These are phyloP conservation scores for Pogonognathellus flavescens DNA, from an alignment of 1,140 invertebrate species.

Conservation along the genomic window DNA sequence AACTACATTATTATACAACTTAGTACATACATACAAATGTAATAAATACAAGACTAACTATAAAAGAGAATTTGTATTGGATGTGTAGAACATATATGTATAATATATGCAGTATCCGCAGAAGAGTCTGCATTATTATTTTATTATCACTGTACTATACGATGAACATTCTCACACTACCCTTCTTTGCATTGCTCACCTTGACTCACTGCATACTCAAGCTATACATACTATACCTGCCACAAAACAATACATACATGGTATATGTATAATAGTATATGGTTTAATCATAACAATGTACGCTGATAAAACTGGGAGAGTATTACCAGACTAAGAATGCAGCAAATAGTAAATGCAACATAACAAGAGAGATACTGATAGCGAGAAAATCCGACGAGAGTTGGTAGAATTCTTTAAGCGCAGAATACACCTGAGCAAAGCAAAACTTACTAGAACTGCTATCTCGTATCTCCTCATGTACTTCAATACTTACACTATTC, in stretches of 20 bases:
- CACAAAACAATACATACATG: no score
- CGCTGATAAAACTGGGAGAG: not conserved
- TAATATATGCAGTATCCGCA: not conserved
- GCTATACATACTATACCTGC: no score
- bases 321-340: not conserved
- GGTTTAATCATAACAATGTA: not conserved
- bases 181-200: not conserved
- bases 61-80: no score
- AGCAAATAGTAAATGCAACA: not conserved
- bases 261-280: conserved; percentile 1
- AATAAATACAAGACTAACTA: no score
- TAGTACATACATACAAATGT: no score
- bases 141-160: conserved; percentile 1
- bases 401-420: not conserved
- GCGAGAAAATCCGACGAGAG: conserved; percentile 25
- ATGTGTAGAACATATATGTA: no score
- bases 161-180: conserved; percentile 36
- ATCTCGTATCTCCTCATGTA: no score
- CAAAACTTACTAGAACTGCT: no score
- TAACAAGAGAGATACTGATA: not conserved
- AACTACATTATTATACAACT: no score
- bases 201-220: not conserved
- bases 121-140: not conserved
- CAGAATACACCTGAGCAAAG: no score
- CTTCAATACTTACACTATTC: no score